phyloP scores from a whole-genome alignment of 2,888 invertebrate species.

The Drosophila anomalata region DNA sequence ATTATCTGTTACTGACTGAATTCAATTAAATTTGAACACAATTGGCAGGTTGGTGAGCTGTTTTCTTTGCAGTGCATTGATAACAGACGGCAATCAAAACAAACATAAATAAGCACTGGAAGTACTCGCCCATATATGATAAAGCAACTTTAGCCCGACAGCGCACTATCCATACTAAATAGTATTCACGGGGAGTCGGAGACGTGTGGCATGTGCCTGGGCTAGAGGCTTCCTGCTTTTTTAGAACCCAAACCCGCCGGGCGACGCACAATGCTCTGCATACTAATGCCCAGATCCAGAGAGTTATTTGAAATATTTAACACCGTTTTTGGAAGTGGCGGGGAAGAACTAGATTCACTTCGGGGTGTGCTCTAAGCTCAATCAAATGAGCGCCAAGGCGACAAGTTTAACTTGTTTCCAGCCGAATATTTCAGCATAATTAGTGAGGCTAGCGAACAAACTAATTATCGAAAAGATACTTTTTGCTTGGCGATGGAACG shows the following conservation, averaged over 20 bases:
- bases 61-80: constrained; percentile 25
- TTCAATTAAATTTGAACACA: neutral
- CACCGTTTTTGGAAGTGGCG: constrained; percentile 36
- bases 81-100: constrained; percentile 45
- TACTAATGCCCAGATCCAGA: constrained; percentile 55
- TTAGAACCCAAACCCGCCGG: constrained; percentile 17
- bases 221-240: constrained; percentile 56
- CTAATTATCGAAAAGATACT: constrained; percentile 59
- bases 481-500: constrained; percentile 16
- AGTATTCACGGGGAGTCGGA: constrained; percentile 15
- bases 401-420: constrained; percentile 70
- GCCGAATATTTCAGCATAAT: constrained; percentile 42
- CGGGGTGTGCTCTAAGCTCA: constrained; percentile 27
- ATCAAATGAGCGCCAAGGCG: constrained; percentile 36
- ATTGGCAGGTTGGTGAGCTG: too few species aligned
- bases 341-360: constrained; percentile 17
- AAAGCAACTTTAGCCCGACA: constrained; percentile 53
- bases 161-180: constrained; percentile 59
- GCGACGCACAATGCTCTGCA: constrained; percentile 55
- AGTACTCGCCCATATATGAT: constrained; percentile 42
- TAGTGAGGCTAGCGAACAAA: constrained; percentile 48
- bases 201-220: constrained; percentile 43
- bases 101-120: constrained; percentile 37
- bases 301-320: constrained; percentile 60
- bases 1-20: neutral